Evolutionary conservation across 2,888 invertebrate genomes (phyloP).

Genomic region (Drosophila sordidapex): DNA sequence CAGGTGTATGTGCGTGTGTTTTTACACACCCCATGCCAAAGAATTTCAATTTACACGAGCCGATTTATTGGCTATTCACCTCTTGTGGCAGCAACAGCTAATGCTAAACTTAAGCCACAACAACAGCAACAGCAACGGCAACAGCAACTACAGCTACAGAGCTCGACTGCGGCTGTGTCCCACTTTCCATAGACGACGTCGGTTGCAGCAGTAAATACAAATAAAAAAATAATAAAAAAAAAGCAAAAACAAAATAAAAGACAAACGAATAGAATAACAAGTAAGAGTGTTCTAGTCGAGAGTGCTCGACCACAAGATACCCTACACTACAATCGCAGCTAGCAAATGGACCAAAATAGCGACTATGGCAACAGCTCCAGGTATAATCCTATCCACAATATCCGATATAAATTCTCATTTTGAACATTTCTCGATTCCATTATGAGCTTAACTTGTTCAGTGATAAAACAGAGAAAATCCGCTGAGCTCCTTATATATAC

Average conservation of each 20-base stretch:
- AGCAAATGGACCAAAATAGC: neutral
- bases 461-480: no score
- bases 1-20: constrained; percentile 56
- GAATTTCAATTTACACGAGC: constrained; percentile 81
- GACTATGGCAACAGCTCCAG: no score
- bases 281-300: neutral
- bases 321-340: neutral
- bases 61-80: constrained; percentile 85
- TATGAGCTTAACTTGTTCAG: no score
- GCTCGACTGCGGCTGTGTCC: constrained; percentile 63
- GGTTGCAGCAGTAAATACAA: constrained; percentile 55
- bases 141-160: constrained; percentile 7
- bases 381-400: no score
- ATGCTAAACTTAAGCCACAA: constrained; percentile 17
- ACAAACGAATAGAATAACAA: constrained; percentile 36
- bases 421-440: no score
- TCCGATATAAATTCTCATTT: no score
- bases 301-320: neutral
- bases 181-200: constrained; percentile 72
- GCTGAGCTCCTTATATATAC: no score
- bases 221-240: constrained; percentile 10
- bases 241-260: constrained; percentile 10
- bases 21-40: constrained; percentile 56
- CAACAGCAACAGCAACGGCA: constrained; percentile 9
- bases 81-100: constrained; percentile 57